Percentiles rank a stretch among this genome's conserved stretches.
Evolutionary conservation across 1,140 invertebrate genomes (phyloP).

Genomic region (Aphelinus certus): DNA sequence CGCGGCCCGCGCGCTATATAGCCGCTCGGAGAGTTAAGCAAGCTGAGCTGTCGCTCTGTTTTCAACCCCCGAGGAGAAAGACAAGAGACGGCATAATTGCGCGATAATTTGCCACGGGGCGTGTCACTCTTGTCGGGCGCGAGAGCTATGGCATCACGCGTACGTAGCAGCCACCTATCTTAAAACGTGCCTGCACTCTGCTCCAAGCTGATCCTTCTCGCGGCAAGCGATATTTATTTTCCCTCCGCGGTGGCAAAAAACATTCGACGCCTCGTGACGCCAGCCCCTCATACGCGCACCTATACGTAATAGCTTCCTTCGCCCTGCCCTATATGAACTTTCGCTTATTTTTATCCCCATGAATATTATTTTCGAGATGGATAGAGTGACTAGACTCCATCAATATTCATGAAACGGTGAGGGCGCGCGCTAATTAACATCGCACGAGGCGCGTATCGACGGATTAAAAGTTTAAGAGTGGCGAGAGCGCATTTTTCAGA

Average conservation of each 20-base stretch:
- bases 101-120: slow-evolving; percentile 7
- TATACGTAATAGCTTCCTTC: too few relatives aligned
- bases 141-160: background rate
- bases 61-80: slow-evolving; percentile 17
- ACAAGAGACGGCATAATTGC: slow-evolving; percentile 25
- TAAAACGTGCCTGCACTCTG: background rate
- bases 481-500: too few relatives aligned
- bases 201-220: background rate
- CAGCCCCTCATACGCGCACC: too few relatives aligned
- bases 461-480: too few relatives aligned
- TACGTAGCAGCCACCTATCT: background rate
- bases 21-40: background rate
- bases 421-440: too few relatives aligned
- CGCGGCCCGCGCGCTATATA: background rate
- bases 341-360: too few relatives aligned
- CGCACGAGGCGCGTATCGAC: too few relatives aligned
- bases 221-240: background rate
- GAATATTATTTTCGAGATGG: too few relatives aligned
- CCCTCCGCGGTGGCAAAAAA: background rate
- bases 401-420: too few relatives aligned
- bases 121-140: background rate
- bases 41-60: slow-evolving; percentile 15
- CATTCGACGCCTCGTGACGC: background rate
- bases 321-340: too few relatives aligned
- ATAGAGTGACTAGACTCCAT: too few relatives aligned